Percentiles rank a stretch among this genome's conserved stretches.
Conservation (phyloP, 2,113 vertebrate species). For the Thunnus thynnus region DNA sequence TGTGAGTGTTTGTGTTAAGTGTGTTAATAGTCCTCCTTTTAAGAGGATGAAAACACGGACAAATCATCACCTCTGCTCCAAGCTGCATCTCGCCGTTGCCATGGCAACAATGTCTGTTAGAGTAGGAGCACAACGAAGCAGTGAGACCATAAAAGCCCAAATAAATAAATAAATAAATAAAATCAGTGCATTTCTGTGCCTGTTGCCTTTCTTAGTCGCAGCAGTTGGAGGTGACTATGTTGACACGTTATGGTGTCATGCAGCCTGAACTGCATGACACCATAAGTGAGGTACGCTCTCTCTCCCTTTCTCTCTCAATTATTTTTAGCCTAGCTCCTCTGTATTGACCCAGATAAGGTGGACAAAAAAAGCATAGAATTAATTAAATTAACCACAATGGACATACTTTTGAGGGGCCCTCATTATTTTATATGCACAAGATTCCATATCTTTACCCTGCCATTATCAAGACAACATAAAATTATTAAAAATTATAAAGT, state of each 20-base stretch:
- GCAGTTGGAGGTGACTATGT: not conserved
- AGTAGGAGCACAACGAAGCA: conserved; percentile 13
- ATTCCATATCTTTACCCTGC: not conserved
- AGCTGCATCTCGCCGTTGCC: conserved; percentile 60
- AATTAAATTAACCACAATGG: conserved; percentile 32
- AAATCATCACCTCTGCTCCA: conserved; percentile 60
- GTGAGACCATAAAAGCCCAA: conserved; percentile 32
- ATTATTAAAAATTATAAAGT: no score
- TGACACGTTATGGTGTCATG: no score
- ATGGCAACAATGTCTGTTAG: conserved; percentile 59
- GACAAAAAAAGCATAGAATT: conserved; percentile 51
- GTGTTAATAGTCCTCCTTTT: not conserved
- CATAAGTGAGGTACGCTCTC: conserved; percentile 6
- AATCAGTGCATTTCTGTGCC: conserved; percentile 23
- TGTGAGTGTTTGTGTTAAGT: not conserved
- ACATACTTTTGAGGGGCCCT: conserved; percentile 14
- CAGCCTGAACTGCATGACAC: conserved; percentile 23
- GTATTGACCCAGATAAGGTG: conserved; percentile 64
- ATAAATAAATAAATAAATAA: conserved; percentile 58
- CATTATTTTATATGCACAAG: conserved; percentile 24
- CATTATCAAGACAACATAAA: not conserved
- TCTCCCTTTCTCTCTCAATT: conserved; percentile 33
- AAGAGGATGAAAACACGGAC: conserved; percentile 16
- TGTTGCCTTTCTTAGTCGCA: conserved; percentile 4
- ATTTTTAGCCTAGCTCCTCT: conserved; percentile 60